Percentiles rank a stretch among this genome's conserved stretches.
Evolutionary conservation across 2,888 invertebrate genomes (phyloP).

Genomic region (Epiblema foenella): DNA sequence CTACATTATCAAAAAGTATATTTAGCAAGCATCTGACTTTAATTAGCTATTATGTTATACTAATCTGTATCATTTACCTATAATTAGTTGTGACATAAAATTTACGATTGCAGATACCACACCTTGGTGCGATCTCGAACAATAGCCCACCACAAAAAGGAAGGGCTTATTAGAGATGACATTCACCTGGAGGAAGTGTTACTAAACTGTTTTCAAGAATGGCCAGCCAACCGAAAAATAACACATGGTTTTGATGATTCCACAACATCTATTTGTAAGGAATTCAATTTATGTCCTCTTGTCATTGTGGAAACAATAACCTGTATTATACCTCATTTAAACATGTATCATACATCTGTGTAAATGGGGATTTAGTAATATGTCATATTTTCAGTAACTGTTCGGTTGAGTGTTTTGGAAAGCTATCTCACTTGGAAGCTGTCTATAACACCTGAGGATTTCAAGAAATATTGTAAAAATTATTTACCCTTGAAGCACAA

Average conservation of each 20-base stretch:
- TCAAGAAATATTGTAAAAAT: constrained; percentile 69
- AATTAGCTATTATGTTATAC: not conserved
- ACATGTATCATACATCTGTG: no score
- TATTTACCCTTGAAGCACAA: constrained; percentile 73
- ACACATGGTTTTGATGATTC: constrained; percentile 62
- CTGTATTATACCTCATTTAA: not conserved
- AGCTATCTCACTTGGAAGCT: constrained; percentile 71
- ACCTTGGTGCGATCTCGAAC: constrained; percentile 70
- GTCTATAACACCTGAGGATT: constrained; percentile 65
- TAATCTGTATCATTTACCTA: not conserved
- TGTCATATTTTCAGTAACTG: constrained; percentile 63
- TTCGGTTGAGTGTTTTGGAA: constrained; percentile 72
- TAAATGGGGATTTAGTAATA: not conserved
- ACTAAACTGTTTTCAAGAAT: constrained; percentile 62
- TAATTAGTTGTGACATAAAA: not conserved
- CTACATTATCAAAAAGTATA: no score
- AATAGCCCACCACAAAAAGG: constrained; percentile 67
- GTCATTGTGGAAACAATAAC: not conserved
- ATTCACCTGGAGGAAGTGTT: constrained; percentile 65
- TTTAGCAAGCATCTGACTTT: no score
- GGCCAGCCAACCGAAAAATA: constrained; percentile 62
- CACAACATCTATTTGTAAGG: constrained; percentile 69
- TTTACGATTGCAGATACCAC: constrained; percentile 67
- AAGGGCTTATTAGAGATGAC: constrained; percentile 62
- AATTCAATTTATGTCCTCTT: not conserved